Evolutionary conservation across 2,888 invertebrate genomes (phyloP).

Genomic region (Glaucopsyche alexis): DNA sequence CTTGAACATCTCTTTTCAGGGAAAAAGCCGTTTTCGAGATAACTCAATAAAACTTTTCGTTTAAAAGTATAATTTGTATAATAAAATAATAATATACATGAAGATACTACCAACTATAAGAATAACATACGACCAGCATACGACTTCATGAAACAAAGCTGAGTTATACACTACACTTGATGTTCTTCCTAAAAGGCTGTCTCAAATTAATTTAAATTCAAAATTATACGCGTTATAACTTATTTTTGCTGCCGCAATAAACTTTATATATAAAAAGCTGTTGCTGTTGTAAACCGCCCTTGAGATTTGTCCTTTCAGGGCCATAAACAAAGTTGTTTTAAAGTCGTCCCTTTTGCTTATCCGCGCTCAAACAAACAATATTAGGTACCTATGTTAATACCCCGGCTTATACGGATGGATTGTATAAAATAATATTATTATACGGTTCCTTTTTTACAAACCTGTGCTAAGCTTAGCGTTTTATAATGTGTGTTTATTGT

Average conservation of each 20-base stretch:
- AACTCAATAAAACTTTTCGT: too few species aligned
- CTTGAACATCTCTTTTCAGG: too few species aligned
- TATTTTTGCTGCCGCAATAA: background rate
- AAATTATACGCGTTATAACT: conserved; percentile 1
- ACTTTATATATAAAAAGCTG: background rate
- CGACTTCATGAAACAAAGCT: background rate
- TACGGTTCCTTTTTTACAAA: background rate
- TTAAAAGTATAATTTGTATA: too few species aligned
- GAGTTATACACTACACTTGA: background rate
- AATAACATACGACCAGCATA: too few species aligned
- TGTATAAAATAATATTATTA: background rate
- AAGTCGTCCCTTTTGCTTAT: conserved; percentile 6
- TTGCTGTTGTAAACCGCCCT: background rate
- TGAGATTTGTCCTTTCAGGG: background rate
- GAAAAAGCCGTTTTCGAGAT: too few species aligned
- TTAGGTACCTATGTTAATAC: background rate
- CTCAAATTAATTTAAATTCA: conserved; percentile 7
- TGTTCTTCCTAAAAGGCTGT: background rate
- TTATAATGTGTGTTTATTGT: background rate
- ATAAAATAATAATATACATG: too few species aligned
- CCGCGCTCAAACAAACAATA: conserved; percentile 7
- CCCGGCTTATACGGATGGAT: background rate
- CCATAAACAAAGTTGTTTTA: conserved; percentile 15
- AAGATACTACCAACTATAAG: too few species aligned
- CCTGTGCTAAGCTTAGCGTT: background rate